Evolutionary conservation across 2,113 vertebrate genomes (phyloP).

Genomic region (Oophaga pumilio): DNA sequence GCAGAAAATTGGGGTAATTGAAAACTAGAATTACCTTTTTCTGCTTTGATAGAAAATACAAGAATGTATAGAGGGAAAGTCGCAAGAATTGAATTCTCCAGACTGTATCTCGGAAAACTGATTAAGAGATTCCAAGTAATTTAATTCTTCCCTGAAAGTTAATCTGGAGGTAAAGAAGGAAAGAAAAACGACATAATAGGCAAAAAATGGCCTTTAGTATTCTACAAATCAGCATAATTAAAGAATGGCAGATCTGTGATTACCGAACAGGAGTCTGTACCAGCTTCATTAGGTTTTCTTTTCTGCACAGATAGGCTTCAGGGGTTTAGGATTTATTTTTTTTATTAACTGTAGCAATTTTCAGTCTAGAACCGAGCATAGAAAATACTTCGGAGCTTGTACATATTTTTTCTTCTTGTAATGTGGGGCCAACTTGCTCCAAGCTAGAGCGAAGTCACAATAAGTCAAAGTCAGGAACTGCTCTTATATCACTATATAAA

Average conservation of each 20-base stretch:
- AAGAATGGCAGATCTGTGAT: background rate
- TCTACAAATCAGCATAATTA: background rate
- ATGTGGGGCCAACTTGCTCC: background rate
- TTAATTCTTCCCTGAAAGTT: slow-evolving; percentile 11
- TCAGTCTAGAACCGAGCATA: background rate
- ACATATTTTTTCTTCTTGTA: background rate
- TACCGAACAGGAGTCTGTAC: background rate
- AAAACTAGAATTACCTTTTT: slow-evolving; percentile 17
- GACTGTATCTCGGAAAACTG: slow-evolving; percentile 11
- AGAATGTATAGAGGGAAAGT: background rate
- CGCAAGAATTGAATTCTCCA: background rate
- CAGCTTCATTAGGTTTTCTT: background rate
- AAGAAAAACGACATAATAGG: slow-evolving; percentile 3
- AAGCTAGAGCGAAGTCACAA: background rate
- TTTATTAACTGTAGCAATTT: background rate
- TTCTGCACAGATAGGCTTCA: background rate
- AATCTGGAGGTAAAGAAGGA: background rate
- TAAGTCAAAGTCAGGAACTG: background rate
- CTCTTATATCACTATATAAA: too few species aligned
- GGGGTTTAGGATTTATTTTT: background rate
- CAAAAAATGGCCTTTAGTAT: background rate
- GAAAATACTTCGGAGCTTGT: background rate
- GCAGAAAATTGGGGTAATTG: slow-evolving; percentile 27
- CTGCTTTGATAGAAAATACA: background rate
- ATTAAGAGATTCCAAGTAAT: slow-evolving; percentile 23